Conservation (phyloP, 2,113 vertebrate genomes). For the Pollimyrus isidori region DNA sequence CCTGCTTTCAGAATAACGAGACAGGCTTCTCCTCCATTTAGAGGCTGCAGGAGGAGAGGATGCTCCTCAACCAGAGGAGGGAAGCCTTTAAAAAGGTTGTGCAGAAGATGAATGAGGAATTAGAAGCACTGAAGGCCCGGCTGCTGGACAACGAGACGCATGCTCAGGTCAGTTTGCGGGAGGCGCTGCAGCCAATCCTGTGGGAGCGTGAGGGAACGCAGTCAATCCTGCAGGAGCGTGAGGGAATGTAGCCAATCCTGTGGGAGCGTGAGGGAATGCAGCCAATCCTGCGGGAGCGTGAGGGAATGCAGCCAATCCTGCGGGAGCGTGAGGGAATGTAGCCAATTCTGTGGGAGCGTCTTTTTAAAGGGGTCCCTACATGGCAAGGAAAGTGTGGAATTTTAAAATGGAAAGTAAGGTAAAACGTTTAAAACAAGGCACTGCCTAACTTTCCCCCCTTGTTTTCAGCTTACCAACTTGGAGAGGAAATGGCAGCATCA, state of each 20-base stretch:
- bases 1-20: not conserved
- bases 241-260: too few species aligned
- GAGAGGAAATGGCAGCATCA: slow-evolving; percentile 94
- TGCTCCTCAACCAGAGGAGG: slow-evolving; percentile 59
- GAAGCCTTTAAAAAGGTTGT: slow-evolving; percentile 69
- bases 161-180: slow-evolving; percentile 64
- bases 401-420: not conserved
- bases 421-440: not conserved
- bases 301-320: too few species aligned
- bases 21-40: slow-evolving; percentile 39
- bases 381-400: not conserved
- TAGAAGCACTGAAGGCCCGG: slow-evolving; percentile 68
- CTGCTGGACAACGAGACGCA: slow-evolving; percentile 90
- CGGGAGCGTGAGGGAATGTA: too few species aligned
- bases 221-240: not conserved
- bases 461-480: slow-evolving; percentile 82
- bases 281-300: too few species aligned
- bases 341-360: not conserved
- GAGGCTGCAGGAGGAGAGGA: slow-evolving; percentile 78
- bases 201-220: not conserved
- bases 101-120: slow-evolving; percentile 62
- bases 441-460: slow-evolving; percentile 11
- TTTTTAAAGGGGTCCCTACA: not conserved
- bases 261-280: not conserved
- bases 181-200: not conserved